Conservation (phyloP, 1,140 invertebrate species). For the Drosophila sechellia region DNA sequence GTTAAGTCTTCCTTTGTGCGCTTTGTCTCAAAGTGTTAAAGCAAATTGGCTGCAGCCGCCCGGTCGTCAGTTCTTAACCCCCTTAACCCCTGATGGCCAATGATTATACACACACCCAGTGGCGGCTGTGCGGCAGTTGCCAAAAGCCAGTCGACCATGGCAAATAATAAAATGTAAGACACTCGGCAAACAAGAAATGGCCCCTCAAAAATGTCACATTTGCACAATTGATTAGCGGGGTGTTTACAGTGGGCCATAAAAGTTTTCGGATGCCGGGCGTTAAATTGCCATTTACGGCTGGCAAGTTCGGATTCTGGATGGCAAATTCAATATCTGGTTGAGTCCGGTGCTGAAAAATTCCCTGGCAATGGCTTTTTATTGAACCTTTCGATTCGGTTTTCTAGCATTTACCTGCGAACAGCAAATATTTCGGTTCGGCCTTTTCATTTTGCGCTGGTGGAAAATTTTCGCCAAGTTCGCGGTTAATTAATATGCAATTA, state of each 20-base stretch:
- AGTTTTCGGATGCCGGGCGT: slow-evolving; percentile 30
- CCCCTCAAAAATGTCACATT: slow-evolving; percentile 48
- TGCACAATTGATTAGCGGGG: slow-evolving; percentile 42
- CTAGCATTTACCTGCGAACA: slow-evolving; percentile 50
- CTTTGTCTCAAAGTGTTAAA: slow-evolving; percentile 53
- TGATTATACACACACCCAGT: slow-evolving; percentile 5
- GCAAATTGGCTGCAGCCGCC: slow-evolving; percentile 41
- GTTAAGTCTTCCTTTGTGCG: slow-evolving; percentile 27
- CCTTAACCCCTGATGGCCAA: slow-evolving; percentile 15
- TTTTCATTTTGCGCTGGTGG: slow-evolving; percentile 28
- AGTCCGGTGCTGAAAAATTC: slow-evolving; percentile 4
- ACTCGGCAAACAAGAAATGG: slow-evolving; percentile 20
- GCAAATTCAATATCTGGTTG: slow-evolving; percentile 30
- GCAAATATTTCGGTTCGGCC: slow-evolving; percentile 21
- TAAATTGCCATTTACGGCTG: slow-evolving; percentile 47
- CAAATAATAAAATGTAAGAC: slow-evolving; percentile 33
- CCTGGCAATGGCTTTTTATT: slow-evolving; percentile 6
- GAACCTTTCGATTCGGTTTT: slow-evolving; percentile 24
- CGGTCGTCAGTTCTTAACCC: slow-evolving; percentile 32
- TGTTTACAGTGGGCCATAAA: slow-evolving; percentile 53
- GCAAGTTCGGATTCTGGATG: slow-evolving; percentile 7
- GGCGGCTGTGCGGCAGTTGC: neutral
- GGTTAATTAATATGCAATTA: slow-evolving; percentile 59
- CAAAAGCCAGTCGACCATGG: slow-evolving; percentile 37
- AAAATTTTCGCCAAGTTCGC: slow-evolving; percentile 38